Evolutionary conservation across 2,888 invertebrate genomes (phyloP).

Genomic region (Leistus spinibarbis): DNA sequence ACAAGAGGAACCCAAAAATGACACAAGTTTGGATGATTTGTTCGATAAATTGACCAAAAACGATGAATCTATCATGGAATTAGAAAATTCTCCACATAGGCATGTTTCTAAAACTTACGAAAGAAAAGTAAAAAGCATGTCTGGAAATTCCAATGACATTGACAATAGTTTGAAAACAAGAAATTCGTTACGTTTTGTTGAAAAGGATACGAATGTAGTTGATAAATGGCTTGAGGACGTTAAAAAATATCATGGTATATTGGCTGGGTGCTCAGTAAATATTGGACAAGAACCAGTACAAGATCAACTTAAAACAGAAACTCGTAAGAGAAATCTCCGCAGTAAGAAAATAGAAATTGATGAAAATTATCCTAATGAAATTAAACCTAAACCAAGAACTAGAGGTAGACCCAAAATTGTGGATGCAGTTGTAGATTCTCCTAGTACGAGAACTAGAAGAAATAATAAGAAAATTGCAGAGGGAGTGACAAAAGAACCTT

Average conservation of each 20-base stretch:
- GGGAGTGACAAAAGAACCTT: slow-evolving; percentile 53
- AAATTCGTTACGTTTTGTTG: neutral
- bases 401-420: slow-evolving; percentile 52
- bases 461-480: slow-evolving; percentile 58
- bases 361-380: slow-evolving; percentile 32
- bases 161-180: neutral
- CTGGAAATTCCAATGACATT: neutral
- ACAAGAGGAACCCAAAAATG: neutral
- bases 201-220: slow-evolving; percentile 1
- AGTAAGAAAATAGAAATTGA: slow-evolving; percentile 46
- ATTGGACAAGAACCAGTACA: slow-evolving; percentile 17
- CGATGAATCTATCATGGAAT: neutral
- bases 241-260: neutral
- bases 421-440: slow-evolving; percentile 65
- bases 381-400: slow-evolving; percentile 41
- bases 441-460: slow-evolving; percentile 63
- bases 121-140: slow-evolving; percentile 18
- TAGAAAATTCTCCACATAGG: neutral
- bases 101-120: slow-evolving; percentile 17
- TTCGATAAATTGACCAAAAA: neutral
- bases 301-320: neutral
- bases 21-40: neutral
- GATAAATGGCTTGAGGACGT: slow-evolving; percentile 25
- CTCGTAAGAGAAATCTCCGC: neutral
- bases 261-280: slow-evolving; percentile 31